A percentile compares a stretch with the other conserved stretches of the same genome.
phyloP scores from a whole-genome alignment of 2,113 vertebrate genomes.

The Toxostoma redivivum region DNA sequence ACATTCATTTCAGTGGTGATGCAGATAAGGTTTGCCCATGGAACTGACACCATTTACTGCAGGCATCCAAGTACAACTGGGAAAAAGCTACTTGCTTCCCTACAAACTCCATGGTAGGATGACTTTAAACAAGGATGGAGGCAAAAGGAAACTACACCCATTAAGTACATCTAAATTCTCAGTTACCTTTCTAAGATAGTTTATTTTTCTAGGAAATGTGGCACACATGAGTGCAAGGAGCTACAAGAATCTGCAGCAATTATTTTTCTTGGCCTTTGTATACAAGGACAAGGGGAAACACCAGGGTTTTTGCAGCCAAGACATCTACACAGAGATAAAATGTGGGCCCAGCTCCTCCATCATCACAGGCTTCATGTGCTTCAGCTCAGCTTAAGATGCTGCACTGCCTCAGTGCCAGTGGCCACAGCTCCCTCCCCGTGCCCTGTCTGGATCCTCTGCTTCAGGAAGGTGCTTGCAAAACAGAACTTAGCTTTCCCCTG shows the following conservation, averaged over 20 bases:
- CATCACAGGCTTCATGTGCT: accelerated
- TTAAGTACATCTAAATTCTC: background rate
- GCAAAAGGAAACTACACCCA: background rate
- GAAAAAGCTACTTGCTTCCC: background rate
- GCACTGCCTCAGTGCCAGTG: background rate
- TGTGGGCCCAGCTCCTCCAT: background rate
- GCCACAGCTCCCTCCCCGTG: accelerated
- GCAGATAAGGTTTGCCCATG: background rate
- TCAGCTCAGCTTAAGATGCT: background rate
- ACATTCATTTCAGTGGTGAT: background rate
- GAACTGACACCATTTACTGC: background rate
- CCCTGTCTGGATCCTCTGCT: background rate
- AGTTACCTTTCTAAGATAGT: background rate
- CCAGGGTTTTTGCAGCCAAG: background rate
- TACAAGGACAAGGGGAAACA: background rate
- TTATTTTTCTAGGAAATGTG: background rate
- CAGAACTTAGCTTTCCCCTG: background rate
- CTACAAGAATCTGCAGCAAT: background rate
- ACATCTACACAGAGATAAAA: background rate
- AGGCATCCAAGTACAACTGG: background rate
- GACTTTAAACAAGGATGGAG: background rate
- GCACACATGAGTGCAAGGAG: background rate
- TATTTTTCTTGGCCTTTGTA: background rate
- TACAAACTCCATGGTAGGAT: background rate
- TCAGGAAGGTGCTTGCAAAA: background rate